Evolutionary conservation across 1,140 invertebrate species (phyloP).

Genomic region (Holcopasites calliopsidis): DNA sequence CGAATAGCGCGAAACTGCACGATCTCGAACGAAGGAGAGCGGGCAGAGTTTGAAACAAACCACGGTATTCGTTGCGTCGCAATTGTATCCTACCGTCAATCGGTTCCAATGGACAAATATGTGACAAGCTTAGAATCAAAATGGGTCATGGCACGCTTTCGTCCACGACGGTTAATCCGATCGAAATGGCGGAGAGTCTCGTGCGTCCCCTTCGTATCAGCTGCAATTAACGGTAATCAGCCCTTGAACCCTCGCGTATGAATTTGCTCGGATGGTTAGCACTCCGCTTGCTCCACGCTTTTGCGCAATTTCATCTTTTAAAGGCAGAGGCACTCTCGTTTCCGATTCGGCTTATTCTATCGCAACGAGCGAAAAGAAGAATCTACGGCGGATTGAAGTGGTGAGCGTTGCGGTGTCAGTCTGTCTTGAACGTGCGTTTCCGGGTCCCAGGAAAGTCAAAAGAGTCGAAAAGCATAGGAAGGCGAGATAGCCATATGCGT

Average conservation of each 20-base stretch:
- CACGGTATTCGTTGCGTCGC: background rate
- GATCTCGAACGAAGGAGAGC: background rate
- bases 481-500: constrained; percentile 49
- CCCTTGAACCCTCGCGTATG: constrained; percentile 39
- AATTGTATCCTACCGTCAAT: background rate
- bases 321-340: background rate
- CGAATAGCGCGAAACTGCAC: background rate
- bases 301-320: constrained; percentile 33
- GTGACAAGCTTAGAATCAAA: no score
- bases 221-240: constrained; percentile 64
- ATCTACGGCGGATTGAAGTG: no score
- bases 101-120: no score
- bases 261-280: background rate
- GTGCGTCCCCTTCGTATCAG: constrained; percentile 35
- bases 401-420: no score
- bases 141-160: background rate
- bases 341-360: background rate
- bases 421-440: no score
- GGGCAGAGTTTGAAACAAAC: background rate
- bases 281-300: background rate
- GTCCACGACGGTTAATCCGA: constrained; percentile 54
- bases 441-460: no score
- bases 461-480: constrained; percentile 49
- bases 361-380: no score
- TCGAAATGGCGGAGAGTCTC: constrained; percentile 58